A percentile compares a stretch with the other conserved stretches of the same genome.
Evolutionary conservation across 1,140 invertebrate species (phyloP).

Genomic region (Drosophila ambigua): DNA sequence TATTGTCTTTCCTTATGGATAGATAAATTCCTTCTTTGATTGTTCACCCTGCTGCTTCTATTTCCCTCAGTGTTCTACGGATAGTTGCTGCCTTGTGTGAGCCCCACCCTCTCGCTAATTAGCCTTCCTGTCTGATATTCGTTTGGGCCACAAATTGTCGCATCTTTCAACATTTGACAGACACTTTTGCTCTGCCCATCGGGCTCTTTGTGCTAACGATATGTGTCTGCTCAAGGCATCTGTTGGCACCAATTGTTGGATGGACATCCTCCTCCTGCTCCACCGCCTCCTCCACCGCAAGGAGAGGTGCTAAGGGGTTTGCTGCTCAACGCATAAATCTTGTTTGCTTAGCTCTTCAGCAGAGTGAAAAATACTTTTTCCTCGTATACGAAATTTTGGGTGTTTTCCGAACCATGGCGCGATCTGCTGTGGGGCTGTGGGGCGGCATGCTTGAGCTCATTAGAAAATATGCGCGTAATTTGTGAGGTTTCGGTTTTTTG

Average conservation of each 20-base stretch:
- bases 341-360: constrained; percentile 6
- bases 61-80: too few relatives aligned
- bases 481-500: constrained; percentile 50
- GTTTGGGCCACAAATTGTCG: constrained; percentile 63
- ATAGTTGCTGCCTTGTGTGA: background rate
- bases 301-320: constrained; percentile 20
- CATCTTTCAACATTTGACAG: constrained; percentile 72
- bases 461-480: constrained; percentile 82
- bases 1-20: too few relatives aligned
- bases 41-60: too few relatives aligned
- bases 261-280: background rate
- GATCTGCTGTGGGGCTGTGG: constrained; percentile 18
- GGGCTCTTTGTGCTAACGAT: constrained; percentile 72
- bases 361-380: constrained; percentile 8
- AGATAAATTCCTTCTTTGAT: too few relatives aligned
- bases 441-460: constrained; percentile 72
- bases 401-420: constrained; percentile 72
- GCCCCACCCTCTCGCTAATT: constrained; percentile 55
- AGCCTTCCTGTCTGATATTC: constrained; percentile 48
- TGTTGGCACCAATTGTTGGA: constrained; percentile 59
- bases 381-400: constrained; percentile 15
- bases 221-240: constrained; percentile 48
- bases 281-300: background rate
- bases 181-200: constrained; percentile 5
- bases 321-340: constrained; percentile 50